These are phyloP conservation scores for Hetaerina titia DNA, from an alignment of 2,888 invertebrate genomes.

Conservation along the genomic window DNA sequence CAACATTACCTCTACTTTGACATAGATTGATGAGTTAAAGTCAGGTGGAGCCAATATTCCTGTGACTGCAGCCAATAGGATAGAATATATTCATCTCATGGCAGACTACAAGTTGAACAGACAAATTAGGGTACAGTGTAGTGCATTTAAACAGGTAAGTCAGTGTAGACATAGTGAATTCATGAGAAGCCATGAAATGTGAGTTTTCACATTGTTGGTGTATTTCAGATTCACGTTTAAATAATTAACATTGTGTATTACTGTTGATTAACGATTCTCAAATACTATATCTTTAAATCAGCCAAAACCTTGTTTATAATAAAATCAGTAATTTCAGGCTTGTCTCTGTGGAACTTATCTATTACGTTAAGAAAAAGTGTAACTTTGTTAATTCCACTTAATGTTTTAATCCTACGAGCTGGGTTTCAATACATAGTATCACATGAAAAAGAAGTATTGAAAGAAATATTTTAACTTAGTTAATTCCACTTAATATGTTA, in stretches of 20 bases:
- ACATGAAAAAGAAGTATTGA: too few relatives aligned
- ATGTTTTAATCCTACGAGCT: too few relatives aligned
- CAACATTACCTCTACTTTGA: not conserved
- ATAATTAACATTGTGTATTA: not conserved
- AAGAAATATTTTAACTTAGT: not conserved
- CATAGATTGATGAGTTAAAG: slow-evolving; percentile 91
- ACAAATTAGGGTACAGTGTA: slow-evolving; percentile 92
- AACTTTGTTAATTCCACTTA: too few relatives aligned
- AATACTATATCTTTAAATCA: too few relatives aligned
- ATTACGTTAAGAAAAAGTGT: too few relatives aligned
- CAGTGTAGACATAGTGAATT: not conserved
- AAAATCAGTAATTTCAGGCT: too few relatives aligned
- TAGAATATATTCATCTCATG: slow-evolving; percentile 97
- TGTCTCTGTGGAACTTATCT: too few relatives aligned
- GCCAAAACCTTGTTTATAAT: too few relatives aligned
- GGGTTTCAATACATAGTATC: too few relatives aligned
- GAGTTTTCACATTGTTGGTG: not conserved
- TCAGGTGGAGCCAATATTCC: slow-evolving; percentile 93
- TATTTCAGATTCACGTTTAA: not conserved
- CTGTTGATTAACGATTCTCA: not conserved
- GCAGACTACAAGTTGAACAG: slow-evolving; percentile 97
- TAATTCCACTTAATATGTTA: not conserved
- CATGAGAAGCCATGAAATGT: not conserved
- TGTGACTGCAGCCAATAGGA: slow-evolving; percentile 94
- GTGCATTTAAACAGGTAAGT: slow-evolving; percentile 84